phyloP scores from a whole-genome alignment of 2,888 invertebrate genomes.

The Monopis laevigella region DNA sequence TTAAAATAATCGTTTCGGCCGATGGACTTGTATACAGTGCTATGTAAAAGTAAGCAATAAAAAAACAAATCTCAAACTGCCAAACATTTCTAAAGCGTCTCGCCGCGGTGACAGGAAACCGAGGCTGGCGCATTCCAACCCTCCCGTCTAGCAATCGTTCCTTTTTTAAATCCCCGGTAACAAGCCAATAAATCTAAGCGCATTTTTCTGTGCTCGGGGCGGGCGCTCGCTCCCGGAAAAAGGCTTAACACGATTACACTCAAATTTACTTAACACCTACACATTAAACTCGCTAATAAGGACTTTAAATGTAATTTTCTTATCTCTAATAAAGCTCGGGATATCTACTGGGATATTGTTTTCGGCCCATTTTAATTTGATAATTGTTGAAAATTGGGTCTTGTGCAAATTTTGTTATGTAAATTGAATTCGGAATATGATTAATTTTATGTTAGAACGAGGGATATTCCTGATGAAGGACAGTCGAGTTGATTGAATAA shows the following conservation, averaged over 20 bases:
- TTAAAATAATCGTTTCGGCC: too few species aligned
- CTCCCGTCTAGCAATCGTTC: slow-evolving; percentile 40
- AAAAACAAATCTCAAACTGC: slow-evolving; percentile 2
- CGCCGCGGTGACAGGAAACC: slow-evolving; percentile 13
- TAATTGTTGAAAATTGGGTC: slow-evolving; percentile 48
- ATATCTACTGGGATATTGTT: slow-evolving; percentile 18
- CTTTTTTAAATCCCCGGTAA: slow-evolving; percentile 62
- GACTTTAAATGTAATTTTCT: slow-evolving; percentile 54
- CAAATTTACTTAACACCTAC: slow-evolving; percentile 68
- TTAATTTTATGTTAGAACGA: slow-evolving; percentile 37
- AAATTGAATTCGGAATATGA: slow-evolving; percentile 46
- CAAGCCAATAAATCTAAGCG: slow-evolving; percentile 65
- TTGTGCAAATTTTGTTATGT: slow-evolving; percentile 45
- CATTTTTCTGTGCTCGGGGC: slow-evolving; percentile 44
- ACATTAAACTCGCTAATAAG: slow-evolving; percentile 57
- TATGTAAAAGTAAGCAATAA: too few species aligned
- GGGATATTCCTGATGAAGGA: slow-evolving; percentile 23
- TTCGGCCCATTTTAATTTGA: slow-evolving; percentile 48
- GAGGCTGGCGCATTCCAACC: slow-evolving; percentile 39
- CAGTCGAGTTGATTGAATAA: slow-evolving; percentile 26
- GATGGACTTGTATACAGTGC: too few species aligned
- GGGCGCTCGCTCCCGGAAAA: slow-evolving; percentile 31
- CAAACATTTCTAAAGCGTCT: slow-evolving; percentile 3
- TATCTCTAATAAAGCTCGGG: slow-evolving; percentile 33
- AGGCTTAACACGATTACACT: slow-evolving; percentile 62